Conservation (phyloP, 2,113 vertebrate genomes). For the Oncorhynchus clarkii region DNA sequence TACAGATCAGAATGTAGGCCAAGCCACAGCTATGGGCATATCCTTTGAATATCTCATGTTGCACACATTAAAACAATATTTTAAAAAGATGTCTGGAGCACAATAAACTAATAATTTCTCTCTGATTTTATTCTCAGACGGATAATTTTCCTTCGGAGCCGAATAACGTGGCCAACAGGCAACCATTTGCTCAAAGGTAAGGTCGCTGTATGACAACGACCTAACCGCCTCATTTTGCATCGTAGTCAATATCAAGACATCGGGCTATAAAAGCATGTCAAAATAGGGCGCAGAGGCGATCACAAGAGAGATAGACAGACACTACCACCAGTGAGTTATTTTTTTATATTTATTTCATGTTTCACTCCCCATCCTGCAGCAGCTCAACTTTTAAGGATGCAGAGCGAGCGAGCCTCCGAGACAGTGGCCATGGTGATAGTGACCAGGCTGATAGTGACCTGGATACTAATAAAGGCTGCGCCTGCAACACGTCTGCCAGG, state of each 20-base stretch:
- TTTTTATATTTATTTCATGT: neutral
- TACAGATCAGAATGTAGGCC: neutral
- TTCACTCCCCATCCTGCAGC: conserved; percentile 74
- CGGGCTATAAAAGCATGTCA: conserved; percentile 18
- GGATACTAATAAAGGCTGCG: conserved; percentile 99
- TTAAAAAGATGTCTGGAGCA: conserved; percentile 4
- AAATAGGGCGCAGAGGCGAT: no score
- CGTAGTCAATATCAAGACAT: conserved; percentile 30
- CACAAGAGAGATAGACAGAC: no score
- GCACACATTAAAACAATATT: neutral
- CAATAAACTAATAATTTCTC: conserved; percentile 39
- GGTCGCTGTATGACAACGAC: conserved; percentile 79
- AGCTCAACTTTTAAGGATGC: conserved; percentile 99
- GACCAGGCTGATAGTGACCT: conserved; percentile 99
- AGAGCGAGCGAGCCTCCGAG: conserved; percentile 97
- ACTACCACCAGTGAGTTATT: conserved; percentile 46
- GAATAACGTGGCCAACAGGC: conserved; percentile 99
- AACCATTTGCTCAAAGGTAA: conserved; percentile 99
- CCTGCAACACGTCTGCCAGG: conserved; percentile 99
- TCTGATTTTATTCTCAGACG: conserved; percentile 83
- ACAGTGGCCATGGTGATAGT: conserved; percentile 99
- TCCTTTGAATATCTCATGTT: conserved; percentile 20
- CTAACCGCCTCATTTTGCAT: conserved; percentile 52
- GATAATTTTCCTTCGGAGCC: conserved; percentile 99
- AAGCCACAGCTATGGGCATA: neutral